A percentile compares a stretch with the other conserved stretches of the same genome.
phyloP scores from a whole-genome alignment of 1,140 invertebrate species.

The Chrysopa pallens region DNA sequence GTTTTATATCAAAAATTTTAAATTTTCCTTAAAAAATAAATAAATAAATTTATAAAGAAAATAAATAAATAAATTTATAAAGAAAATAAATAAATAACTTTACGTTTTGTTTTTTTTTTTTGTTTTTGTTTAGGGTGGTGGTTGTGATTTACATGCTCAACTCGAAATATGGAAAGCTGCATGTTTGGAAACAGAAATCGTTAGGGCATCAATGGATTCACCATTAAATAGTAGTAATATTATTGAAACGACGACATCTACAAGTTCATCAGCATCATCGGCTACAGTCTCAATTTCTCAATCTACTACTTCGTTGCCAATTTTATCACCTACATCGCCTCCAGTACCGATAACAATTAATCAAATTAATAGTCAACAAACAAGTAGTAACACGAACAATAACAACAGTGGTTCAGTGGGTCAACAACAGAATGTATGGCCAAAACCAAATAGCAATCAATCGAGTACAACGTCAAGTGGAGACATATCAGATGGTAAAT shows the following conservation, averaged over 20 bases:
- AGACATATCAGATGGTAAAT: slow-evolving; percentile 40
- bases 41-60: neutral
- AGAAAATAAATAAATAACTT: no score
- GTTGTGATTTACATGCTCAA: slow-evolving; percentile 70
- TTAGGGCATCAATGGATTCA: slow-evolving; percentile 10
- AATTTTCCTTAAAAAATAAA: neutral
- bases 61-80: no score
- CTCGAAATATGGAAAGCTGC: slow-evolving; percentile 85
- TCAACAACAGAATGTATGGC: neutral
- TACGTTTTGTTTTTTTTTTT: no score
- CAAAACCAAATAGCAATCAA: slow-evolving; percentile 10
- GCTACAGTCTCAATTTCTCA: neutral
- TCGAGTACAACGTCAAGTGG: slow-evolving; percentile 23
- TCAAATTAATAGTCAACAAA: neutral
- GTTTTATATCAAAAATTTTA: no score
- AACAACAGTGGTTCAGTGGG: no score
- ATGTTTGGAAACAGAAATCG: slow-evolving; percentile 25
- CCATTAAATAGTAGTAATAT: slow-evolving; percentile 9
- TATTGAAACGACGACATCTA: slow-evolving; percentile 14
- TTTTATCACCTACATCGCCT: neutral
- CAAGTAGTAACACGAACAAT: no score
- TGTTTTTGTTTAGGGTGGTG: slow-evolving; percentile 24
- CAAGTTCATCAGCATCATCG: slow-evolving; percentile 11
- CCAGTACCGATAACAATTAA: neutral
- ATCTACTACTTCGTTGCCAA: neutral